Conservation (phyloP, 1,140 invertebrate genomes). For the Euglossa dilemma region DNA sequence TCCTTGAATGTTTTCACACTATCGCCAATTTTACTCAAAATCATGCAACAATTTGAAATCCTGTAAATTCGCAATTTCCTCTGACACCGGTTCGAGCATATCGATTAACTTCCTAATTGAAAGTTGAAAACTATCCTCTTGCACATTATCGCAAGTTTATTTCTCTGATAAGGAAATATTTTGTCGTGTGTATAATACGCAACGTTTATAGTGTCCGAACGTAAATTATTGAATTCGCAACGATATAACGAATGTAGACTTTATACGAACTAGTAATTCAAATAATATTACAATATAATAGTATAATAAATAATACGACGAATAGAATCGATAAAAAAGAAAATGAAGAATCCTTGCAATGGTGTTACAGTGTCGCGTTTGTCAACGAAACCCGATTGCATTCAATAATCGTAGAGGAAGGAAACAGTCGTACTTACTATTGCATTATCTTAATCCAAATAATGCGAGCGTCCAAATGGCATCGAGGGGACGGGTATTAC, state of each 20-base stretch:
- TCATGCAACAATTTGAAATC: slow-evolving; percentile 17
- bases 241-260: too few relatives aligned
- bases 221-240: not conserved
- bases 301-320: too few relatives aligned
- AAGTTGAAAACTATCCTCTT: not conserved
- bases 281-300: too few relatives aligned
- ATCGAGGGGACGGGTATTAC: slow-evolving; percentile 13
- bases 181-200: not conserved
- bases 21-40: not conserved
- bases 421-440: slow-evolving; percentile 54
- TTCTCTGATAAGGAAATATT: not conserved
- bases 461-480: slow-evolving; percentile 51
- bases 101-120: not conserved
- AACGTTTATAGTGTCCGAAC: too few relatives aligned
- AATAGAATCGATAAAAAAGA: not conserved
- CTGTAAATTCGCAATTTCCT: not conserved
- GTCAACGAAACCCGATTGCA: not conserved
- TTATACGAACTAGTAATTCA: too few relatives aligned
- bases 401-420: slow-evolving; percentile 41
- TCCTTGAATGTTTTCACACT: not conserved
- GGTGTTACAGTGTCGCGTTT: not conserved
- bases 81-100: not conserved
- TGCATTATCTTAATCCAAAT: slow-evolving; percentile 64
- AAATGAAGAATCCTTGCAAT: not conserved
- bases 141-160: not conserved